These are phyloP conservation scores for Glareola pratincola DNA, from an alignment of 2,113 vertebrate species.

Conservation along the genomic window DNA sequence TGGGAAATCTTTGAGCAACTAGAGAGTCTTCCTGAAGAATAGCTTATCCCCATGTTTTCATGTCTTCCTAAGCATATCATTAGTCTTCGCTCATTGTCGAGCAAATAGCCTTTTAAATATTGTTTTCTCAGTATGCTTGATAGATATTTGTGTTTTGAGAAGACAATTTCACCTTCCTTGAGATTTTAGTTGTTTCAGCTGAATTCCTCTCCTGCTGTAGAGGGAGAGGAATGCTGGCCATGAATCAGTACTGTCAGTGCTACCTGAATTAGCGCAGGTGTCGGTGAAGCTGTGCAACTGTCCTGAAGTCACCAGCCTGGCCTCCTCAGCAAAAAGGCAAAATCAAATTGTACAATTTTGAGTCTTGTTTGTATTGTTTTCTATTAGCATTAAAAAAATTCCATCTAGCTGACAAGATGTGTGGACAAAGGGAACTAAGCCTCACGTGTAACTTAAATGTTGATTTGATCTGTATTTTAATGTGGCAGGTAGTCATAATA, in stretches of 20 bases:
- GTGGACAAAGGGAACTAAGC: not conserved
- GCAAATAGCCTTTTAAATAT: not conserved
- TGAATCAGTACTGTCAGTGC: not conserved
- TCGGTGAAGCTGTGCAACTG: not conserved
- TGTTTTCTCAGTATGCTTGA: not conserved
- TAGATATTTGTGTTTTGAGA: not conserved
- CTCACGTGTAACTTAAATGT: not conserved
- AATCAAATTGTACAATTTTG: not conserved
- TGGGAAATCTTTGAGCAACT: not conserved
- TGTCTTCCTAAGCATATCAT: not conserved
- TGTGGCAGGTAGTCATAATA: not conserved
- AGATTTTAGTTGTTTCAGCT: not conserved
- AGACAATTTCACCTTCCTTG: not conserved
- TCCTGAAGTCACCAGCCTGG: not conserved
- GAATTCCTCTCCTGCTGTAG: not conserved
- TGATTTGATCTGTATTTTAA: not conserved
- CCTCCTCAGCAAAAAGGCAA: not conserved
- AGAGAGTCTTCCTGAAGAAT: not conserved
- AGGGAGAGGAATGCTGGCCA: no score
- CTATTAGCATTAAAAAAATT: not conserved
- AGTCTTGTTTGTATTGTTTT: not conserved
- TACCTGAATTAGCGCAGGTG: not conserved
- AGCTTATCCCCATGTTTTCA: not conserved
- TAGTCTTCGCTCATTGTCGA: not conserved
- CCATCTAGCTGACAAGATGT: not conserved